These are phyloP conservation scores for Mus musculus DNA, from an alignment of 2,113 vertebrate species.

Conservation along the genomic window GRCm39 chr8:8124001-8124500, in stretches of 20 bases:
- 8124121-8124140: neutral
- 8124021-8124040: neutral
- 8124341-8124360: too few species aligned
- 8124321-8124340: too few species aligned
- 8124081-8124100: neutral
- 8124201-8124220: neutral
- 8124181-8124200: neutral
- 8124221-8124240: neutral
- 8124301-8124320: too few species aligned
- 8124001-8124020: neutral
- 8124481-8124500: too few species aligned
- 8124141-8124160: neutral
- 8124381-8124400: too few species aligned
- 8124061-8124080: neutral
- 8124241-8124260: neutral
- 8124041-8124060: neutral
- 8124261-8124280: neutral
- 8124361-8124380: too few species aligned
- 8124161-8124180: neutral
- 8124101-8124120: neutral
- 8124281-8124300: neutral
- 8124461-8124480: too few species aligned
- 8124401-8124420: too few species aligned
- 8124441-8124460: too few species aligned
- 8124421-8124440: too few species aligned